These are phyloP conservation scores for Pygmarrhopalites habei DNA, from an alignment of 1,140 invertebrate species.

Conservation along the genomic window DNA sequence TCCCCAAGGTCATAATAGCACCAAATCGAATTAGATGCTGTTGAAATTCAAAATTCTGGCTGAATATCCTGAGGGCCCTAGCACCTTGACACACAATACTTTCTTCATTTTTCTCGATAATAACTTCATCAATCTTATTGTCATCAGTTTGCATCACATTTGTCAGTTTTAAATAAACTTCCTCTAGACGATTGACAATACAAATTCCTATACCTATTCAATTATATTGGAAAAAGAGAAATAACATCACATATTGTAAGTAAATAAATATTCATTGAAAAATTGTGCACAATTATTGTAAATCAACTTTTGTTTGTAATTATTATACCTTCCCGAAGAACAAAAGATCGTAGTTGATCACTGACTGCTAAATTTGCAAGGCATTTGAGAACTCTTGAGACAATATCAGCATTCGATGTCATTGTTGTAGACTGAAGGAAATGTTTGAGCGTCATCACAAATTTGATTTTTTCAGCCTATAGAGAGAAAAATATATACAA, in stretches of 20 bases:
- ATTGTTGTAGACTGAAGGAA: not conserved
- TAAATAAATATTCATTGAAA: too few species aligned
- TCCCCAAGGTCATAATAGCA: not conserved
- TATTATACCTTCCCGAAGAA: not conserved
- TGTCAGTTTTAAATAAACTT: not conserved
- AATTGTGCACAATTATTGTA: too few species aligned
- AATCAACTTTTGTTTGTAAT: too few species aligned
- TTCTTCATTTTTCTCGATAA: conserved; percentile 8
- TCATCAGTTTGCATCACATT: not conserved
- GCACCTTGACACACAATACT: not conserved
- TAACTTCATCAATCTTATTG: conserved; percentile 2
- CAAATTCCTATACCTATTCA: too few species aligned
- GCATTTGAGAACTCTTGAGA: not conserved
- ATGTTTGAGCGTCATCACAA: not conserved
- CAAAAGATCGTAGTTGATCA: not conserved
- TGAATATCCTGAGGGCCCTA: not conserved
- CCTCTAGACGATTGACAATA: not conserved
- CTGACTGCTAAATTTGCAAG: not conserved
- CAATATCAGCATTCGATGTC: not conserved
- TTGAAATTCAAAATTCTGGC: not conserved
- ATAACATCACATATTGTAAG: too few species aligned
- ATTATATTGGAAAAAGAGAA: too few species aligned
- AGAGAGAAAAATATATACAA: not conserved
- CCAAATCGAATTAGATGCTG: not conserved
- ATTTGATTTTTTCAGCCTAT: not conserved